Percentiles rank a stretch among this genome's conserved stretches.
Evolutionary conservation across 2,113 vertebrate genomes (phyloP).

Genomic region (Astur gentilis): DNA sequence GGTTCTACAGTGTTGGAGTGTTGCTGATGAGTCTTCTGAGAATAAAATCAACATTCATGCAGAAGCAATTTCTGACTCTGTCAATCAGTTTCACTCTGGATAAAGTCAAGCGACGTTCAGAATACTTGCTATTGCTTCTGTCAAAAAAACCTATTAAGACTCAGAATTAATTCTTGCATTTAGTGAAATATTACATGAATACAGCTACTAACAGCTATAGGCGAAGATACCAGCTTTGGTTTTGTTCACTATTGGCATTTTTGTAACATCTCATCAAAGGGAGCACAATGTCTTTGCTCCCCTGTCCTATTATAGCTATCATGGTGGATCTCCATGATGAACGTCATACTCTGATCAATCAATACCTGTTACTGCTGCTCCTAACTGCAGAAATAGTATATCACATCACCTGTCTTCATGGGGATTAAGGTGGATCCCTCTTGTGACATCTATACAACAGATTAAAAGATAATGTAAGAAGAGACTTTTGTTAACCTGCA

Average conservation of each 20-base stretch:
- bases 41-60: not conserved
- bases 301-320: not conserved
- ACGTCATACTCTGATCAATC: not conserved
- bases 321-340: not conserved
- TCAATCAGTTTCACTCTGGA: not conserved
- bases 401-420: not conserved
- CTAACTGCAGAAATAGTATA: not conserved
- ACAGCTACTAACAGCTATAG: not conserved
- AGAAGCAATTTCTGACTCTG: conserved; percentile 1
- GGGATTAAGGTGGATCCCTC: not conserved
- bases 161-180: not conserved
- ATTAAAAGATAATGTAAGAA: not conserved
- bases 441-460: not conserved
- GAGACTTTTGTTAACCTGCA: not conserved
- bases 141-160: not conserved
- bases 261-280: not conserved
- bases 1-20: not conserved
- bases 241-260: not conserved
- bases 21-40: not conserved
- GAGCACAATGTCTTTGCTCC: not conserved
- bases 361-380: not conserved
- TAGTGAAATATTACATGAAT: not conserved
- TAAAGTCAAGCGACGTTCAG: not conserved
- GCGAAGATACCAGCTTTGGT: not conserved
- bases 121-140: not conserved